Evolutionary conservation across 2,113 vertebrate genomes (phyloP), one percentile per base, ranked within the genome.

Genomic region (Bagarius yarrelli): DNA sequence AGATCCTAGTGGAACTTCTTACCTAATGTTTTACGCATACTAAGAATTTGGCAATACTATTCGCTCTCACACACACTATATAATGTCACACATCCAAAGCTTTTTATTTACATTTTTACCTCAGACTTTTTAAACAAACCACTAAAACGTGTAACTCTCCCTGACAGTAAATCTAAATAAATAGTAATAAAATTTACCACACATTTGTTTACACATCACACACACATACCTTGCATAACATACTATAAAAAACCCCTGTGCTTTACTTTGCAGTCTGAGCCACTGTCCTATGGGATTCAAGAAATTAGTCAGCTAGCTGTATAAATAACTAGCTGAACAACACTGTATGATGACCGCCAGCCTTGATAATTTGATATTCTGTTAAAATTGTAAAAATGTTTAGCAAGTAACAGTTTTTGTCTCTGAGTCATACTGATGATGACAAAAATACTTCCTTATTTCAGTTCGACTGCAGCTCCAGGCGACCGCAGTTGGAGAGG

Each of bases 381-480:
- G 30, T 34, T 32, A 36, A n/a, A 8, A 69, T 25, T 27, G 40
- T 70, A 50, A 70, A 70, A 70, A 50, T 47, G 67, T 6, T 15
- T 13, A 47, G 36, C 36, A 44, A 4, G 36, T 40, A 67, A 40
- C 1, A 40, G 36, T 40, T 40, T 40, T 40, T 40, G n/a, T n/a
- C n/a, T n/a, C n/a, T n/a, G n/a, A n/a, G n/a, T n/a, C n/a, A n/a
- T n/a, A n/a, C n/a, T n/a, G n/a, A n/a, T n/a, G n/a, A n/a, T n/a
- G n/a, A n/a, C n/a, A n/a, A 40, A 47, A 47, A 47, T 11, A 47
- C 44, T 47, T 47, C 44, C 44, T 61, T 80, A 19, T 69, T 70
- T 18, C 85, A 99, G 98, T 98, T 86, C 98, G 97, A 85, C 93
- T 99, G 74, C 96, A 98, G 27, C 93, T 99, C 27, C 98, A 99